Base-by-base conservation (phyloP, 2,113 vertebrate genomes). In the Montifringilla adamsi region DNA sequence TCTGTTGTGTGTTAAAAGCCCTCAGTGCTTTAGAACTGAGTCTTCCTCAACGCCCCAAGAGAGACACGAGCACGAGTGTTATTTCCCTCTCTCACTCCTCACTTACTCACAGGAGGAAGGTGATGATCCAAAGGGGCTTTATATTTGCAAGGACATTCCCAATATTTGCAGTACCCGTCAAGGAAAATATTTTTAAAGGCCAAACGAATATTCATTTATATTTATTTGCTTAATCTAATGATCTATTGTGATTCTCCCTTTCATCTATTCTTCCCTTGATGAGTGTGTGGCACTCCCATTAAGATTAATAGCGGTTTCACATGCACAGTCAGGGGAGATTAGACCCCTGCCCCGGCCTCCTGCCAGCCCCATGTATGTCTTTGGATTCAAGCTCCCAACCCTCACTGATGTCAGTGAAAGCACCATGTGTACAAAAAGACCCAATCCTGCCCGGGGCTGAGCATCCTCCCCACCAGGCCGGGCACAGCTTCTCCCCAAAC, bases 131-230 rank as follows among this genome's bases (percentile, higher is more conserved):
- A 74, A 74, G 84, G 79, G 90, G 78, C 49, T 97, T 95, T 95
- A 70, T 96, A 85, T 96, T 95, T 90, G 86, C 83, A 95, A 90
- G 94, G 94, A n/a, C 85, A 5, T 94, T 90, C 96, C 95, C 97
- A 95, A 97, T 97, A 97, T 98, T 95, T 91, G 75, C 97, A 79
- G 96, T 84, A 86, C 67, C 68, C 60, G 13, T 91, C 94, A 67
- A 95, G 46, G 86, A 98, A 98, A 98, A 97, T 97, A 98, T 98
- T 98, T 98, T 94, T 97, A 95, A 96, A 95, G 97, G 97, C 97
- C 97, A 97, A 97, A 88, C 74, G 93, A 90, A 92, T 91, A 96
- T 97, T 97, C 96, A 94, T 97, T 98, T 97, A 97, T 96, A 97
- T 96, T 97, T 96, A 96, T 98, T 97, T 97, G 97, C 97, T 97